Percentiles rank a stretch among this genome's conserved stretches.
phyloP scores from a whole-genome alignment of 2,888 invertebrate genomes.

The Gnatocerus cornutus region DNA sequence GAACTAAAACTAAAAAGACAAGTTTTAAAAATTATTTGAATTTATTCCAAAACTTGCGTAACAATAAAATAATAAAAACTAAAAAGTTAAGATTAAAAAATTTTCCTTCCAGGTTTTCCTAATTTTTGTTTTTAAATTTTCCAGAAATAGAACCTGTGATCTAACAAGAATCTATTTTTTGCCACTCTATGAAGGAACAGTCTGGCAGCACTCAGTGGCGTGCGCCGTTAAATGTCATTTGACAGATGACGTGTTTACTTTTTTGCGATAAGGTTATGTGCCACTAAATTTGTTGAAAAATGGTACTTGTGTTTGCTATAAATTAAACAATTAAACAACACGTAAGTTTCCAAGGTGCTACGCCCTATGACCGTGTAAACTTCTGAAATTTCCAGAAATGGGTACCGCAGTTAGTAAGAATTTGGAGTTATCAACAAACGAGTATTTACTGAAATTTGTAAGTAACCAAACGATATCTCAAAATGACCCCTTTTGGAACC shows the following conservation, averaged over 20 bases:
- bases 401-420: slow-evolving; percentile 87
- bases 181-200: too few species aligned
- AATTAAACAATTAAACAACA: slow-evolving; percentile 13
- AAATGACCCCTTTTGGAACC: slow-evolving; percentile 96
- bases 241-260: slow-evolving; percentile 46
- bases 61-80: too few species aligned
- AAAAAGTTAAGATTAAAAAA: too few species aligned
- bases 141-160: too few species aligned
- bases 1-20: too few species aligned
- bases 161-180: background rate
- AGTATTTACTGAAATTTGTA: slow-evolving; percentile 85
- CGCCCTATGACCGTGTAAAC: slow-evolving; percentile 4
- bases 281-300: slow-evolving; percentile 34
- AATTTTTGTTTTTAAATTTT: too few species aligned
- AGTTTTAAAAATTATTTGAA: too few species aligned
- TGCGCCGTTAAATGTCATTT: slow-evolving; percentile 32
- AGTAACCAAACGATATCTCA: slow-evolving; percentile 85
- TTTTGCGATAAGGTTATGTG: slow-evolving; percentile 40
- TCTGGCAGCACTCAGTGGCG: slow-evolving; percentile 10
- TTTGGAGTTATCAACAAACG: slow-evolving; percentile 86
- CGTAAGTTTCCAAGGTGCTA: background rate
- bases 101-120: too few species aligned
- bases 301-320: slow-evolving; percentile 14
- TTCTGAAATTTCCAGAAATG: slow-evolving; percentile 72
- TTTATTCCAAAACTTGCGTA: too few species aligned